Conservation (phyloP, 2,888 invertebrate genomes). For the Agyllia agylla region DNA sequence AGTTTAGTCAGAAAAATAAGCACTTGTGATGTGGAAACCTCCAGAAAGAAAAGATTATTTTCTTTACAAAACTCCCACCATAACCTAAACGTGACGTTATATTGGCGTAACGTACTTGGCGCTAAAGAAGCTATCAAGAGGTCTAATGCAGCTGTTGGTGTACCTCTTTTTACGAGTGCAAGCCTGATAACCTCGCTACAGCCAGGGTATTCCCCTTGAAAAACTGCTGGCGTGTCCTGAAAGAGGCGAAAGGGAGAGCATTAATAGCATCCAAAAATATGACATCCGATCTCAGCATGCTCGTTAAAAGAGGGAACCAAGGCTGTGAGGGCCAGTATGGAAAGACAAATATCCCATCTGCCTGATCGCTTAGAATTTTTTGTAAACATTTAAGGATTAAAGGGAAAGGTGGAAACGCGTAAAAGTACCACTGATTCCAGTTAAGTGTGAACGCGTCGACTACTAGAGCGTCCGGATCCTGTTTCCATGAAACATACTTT, state of each 20-base stretch:
- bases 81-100: conserved; percentile 21
- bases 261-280: not conserved
- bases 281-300: not conserved
- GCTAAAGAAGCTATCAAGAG: conserved; percentile 43
- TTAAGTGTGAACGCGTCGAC: not conserved
- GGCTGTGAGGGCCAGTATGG: not conserved
- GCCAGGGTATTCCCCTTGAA: conserved; percentile 9
- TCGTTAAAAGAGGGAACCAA: not conserved
- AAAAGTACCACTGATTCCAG: not conserved
- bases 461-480: not conserved
- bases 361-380: not conserved
- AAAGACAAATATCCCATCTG: not conserved
- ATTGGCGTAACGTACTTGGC: conserved; percentile 33
- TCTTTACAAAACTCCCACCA: conserved; percentile 44
- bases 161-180: conserved; percentile 16
- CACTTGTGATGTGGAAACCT: not conserved
- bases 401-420: not conserved
- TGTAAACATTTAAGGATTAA: not conserved
- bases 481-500: not conserved
- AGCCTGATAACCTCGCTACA: conserved; percentile 46
- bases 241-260: not conserved
- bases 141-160: conserved; percentile 24
- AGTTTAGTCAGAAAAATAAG: not conserved
- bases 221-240: not conserved
- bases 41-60: not conserved